phyloP scores from a whole-genome alignment of 2,888 invertebrate genomes.

The Athrips mouffetella region DNA sequence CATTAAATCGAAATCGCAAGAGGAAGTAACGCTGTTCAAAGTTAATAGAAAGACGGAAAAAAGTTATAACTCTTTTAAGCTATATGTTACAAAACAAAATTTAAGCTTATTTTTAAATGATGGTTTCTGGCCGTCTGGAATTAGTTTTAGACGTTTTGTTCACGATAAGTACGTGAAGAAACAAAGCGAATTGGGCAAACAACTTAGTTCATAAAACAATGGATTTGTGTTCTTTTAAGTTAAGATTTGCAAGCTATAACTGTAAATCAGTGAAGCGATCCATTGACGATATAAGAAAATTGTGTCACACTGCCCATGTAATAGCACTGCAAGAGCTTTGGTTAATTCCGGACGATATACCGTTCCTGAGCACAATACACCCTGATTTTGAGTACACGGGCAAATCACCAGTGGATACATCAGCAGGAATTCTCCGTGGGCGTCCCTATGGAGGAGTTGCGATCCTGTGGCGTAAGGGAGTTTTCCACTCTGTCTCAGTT shows the following conservation, averaged over 20 bases:
- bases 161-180: background rate
- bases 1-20: background rate
- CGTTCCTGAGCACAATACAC: background rate
- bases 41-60: slow-evolving; percentile 5
- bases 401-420: background rate
- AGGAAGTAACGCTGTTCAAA: background rate
- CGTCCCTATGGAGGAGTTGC: too few relatives aligned
- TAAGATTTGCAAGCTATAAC: background rate
- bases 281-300: background rate
- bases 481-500: too few relatives aligned
- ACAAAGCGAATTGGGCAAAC: background rate
- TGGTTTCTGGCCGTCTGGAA: slow-evolving; percentile 10
- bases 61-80: slow-evolving; percentile 10
- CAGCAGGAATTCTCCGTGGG: too few relatives aligned
- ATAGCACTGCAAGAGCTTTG: background rate
- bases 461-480: too few relatives aligned
- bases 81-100: background rate
- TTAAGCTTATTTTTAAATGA: too few relatives aligned
- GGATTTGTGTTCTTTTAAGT: background rate
- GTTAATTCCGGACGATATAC: background rate
- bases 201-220: background rate
- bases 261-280: background rate
- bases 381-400: background rate
- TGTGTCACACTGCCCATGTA: background rate
- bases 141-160: slow-evolving; percentile 7